A percentile compares a stretch with the other conserved stretches of the same genome.
phyloP scores from a whole-genome alignment of 2,797 vertebrate species.

The Lagocephalus sceleratus region DNA sequence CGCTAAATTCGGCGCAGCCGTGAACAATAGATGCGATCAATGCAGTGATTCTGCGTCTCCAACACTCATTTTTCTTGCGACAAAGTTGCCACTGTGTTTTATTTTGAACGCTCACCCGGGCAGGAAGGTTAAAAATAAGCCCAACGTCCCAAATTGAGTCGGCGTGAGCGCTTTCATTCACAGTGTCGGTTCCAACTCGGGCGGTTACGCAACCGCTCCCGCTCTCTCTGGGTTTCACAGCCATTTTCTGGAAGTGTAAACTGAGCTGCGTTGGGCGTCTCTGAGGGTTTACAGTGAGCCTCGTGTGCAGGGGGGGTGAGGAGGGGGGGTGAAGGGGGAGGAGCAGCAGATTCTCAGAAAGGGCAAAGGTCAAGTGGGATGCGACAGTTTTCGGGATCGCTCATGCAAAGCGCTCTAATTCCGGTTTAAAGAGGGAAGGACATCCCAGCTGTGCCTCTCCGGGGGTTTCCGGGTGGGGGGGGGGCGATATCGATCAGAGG shows the following conservation, averaged over 20 bases:
- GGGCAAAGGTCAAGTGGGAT: background rate
- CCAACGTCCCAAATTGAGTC: no score
- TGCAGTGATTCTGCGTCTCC: no score
- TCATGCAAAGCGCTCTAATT: background rate
- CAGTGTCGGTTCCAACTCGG: background rate
- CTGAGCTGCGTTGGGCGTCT: background rate
- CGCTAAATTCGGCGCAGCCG: no score
- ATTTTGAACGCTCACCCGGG: no score
- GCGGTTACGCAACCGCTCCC: background rate
- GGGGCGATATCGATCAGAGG: constrained; percentile 39
- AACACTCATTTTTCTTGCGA: no score
- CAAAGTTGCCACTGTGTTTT: no score
- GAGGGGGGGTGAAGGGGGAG: no score
- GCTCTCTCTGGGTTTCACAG: background rate
- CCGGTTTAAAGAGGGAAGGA: background rate
- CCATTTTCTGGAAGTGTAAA: background rate
- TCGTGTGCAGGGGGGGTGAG: no score
- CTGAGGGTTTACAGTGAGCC: no score
- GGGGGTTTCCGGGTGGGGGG: constrained; percentile 12
- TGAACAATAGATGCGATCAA: no score
- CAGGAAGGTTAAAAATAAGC: no score
- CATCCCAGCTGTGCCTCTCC: constrained; percentile 4
- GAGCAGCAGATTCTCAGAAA: no score
- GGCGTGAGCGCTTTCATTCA: background rate
- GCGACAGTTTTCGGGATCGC: background rate